Evolutionary conservation across 1,140 invertebrate genomes (phyloP), one percentile per base, ranked within the genome.

Genomic region (Calliopsis andreniformis): DNA sequence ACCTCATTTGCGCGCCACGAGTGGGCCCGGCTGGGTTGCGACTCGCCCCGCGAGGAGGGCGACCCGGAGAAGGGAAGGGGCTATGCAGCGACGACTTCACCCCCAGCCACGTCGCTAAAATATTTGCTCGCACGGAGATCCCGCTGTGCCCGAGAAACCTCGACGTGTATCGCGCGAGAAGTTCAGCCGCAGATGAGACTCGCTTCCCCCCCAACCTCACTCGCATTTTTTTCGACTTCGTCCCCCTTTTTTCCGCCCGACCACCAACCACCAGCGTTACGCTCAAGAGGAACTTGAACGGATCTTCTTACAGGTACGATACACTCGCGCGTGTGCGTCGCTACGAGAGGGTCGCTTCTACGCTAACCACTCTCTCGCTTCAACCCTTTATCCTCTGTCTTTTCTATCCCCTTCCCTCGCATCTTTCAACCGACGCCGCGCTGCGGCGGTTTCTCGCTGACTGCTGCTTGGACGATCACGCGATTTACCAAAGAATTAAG

Each of bases 1-100:
- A 91, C 91, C 90, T 92, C 91, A 92, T 92, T 92, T 92, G 90
- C 89, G 86, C 87, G 77, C 80, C 84, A 79, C 73, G 87, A 83
- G 85, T 81, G 84, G 84, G 86, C 76, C 84, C 78, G n/a, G 82
- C 83, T 83, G 76, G 55, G 77, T 68, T 81, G 79, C 78, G 59
- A 77, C 58, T 76, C 77, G 79, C 35, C 35, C 63, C 76, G 71
- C 45, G 69, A 55, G 42, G 53, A 23, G 49, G 12, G 42, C 25
- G 68, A 7, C 20, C 18, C 51, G 45, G 58, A 53, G 23, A 23
- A 56, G 58, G n/a, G 14, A 39, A 39, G 75, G 20, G 23, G 16
- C 35, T 16, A 14, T 10, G 10, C 43, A 53, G 63, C 59, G 59
- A 70, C 49, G 59, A 71, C 61, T 53, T 66, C 70, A 51, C 35